These are phyloP conservation scores for Pseudomyrmex flavicornis DNA, from an alignment of 1,140 invertebrate genomes.

Conservation along the genomic window DNA sequence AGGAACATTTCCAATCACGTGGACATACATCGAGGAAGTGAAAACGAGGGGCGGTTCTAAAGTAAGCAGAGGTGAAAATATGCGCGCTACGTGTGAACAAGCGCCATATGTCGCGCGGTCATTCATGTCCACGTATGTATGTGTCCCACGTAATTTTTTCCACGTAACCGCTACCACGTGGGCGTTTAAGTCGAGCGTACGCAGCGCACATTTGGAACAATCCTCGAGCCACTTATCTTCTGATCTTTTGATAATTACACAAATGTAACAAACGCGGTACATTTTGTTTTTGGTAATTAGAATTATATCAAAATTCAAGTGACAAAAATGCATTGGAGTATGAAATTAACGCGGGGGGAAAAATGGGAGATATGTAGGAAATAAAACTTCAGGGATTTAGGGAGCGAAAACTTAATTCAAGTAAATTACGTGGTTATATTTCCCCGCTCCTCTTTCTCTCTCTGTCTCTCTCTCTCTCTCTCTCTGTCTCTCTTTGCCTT, in stretches of 20 bases:
- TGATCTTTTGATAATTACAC: background rate
- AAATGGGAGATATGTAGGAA: background rate
- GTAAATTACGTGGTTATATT: background rate
- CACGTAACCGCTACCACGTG: constrained; percentile 12
- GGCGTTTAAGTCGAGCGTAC: constrained; percentile 5
- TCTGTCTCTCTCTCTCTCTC: too few relatives aligned
- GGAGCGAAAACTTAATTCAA: background rate
- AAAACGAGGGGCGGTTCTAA: constrained; percentile 16
- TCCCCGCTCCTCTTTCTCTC: too few relatives aligned
- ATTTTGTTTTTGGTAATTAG: too few relatives aligned
- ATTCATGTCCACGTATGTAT: constrained; percentile 69
- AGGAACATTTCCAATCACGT: background rate
- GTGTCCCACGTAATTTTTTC: constrained; percentile 29
- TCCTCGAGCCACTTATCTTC: constrained; percentile 28
- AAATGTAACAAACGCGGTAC: too few relatives aligned
- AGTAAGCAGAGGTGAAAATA: constrained; percentile 35
- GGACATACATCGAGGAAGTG: constrained; percentile 11
- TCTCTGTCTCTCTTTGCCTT: too few relatives aligned
- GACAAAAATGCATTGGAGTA: background rate
- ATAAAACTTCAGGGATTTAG: background rate
- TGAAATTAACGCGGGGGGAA: background rate
- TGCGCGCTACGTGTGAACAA: constrained; percentile 19
- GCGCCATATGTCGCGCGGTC: constrained; percentile 64
- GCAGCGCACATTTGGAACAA: background rate
- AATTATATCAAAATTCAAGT: too few relatives aligned